Conservation (phyloP, 1,140 invertebrate genomes). For the Papilio xuthus region DNA sequence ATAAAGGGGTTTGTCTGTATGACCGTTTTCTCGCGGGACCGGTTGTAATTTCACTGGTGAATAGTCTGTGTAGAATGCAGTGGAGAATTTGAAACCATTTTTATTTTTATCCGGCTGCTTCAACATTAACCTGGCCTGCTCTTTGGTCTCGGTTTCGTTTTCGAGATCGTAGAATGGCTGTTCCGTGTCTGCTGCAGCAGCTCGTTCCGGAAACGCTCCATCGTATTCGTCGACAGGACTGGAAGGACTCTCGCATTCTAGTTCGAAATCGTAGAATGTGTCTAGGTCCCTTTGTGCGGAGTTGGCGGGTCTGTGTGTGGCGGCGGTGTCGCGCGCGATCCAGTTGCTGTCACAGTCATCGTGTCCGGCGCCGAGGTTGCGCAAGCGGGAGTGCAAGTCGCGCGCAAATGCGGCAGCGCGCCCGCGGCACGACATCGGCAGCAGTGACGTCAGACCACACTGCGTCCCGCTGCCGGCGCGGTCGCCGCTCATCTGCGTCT, state of each 20-base stretch:
- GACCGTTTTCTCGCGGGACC: constrained; percentile 74
- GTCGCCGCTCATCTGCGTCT: constrained; percentile 81
- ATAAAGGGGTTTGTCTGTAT: constrained; percentile 73
- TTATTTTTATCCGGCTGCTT: constrained; percentile 66
- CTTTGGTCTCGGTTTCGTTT: constrained; percentile 61
- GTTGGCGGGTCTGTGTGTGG: constrained; percentile 69
- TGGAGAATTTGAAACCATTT: constrained; percentile 74
- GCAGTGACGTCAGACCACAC: constrained; percentile 79
- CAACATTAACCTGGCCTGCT: constrained; percentile 60
- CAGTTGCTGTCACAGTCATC: constrained; percentile 77
- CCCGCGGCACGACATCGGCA: constrained; percentile 87
- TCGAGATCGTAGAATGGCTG: constrained; percentile 78
- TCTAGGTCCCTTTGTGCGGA: constrained; percentile 77
- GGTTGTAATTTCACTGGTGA: constrained; percentile 76
- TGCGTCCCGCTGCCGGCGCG: constrained; percentile 67
- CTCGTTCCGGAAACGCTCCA: constrained; percentile 72
- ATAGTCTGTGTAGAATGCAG: constrained; percentile 69
- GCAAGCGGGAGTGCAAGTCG: constrained; percentile 87
- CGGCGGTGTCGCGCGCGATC: constrained; percentile 64
- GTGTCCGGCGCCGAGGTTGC: constrained; percentile 84
- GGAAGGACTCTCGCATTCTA: constrained; percentile 84
- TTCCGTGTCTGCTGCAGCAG: constrained; percentile 75
- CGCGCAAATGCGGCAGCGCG: constrained; percentile 90
- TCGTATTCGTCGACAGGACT: constrained; percentile 86
- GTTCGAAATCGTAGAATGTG: constrained; percentile 83